Base-by-base conservation (phyloP, 2,113 vertebrate species). In the Columbina picui region DNA sequence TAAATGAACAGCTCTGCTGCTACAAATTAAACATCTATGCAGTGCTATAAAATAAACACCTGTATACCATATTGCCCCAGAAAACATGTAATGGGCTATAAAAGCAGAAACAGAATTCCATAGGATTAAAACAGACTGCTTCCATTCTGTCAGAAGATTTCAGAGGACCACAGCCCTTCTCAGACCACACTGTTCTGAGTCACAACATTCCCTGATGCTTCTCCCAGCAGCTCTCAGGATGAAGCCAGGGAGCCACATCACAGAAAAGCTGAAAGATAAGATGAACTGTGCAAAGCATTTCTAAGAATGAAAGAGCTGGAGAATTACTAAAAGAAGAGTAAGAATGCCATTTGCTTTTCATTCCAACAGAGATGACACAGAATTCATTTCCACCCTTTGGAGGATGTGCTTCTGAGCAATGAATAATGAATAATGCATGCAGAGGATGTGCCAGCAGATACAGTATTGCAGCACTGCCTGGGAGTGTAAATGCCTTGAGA, bases 391-490 rank as follows among this genome's bases (percentile, higher is more conserved):
- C 85, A 91, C 14, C 29, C 57, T 91, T 87, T 69, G 30, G 30
- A 95, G 30, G 36, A 87, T 45, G 15, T 41, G 23, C 80, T 94
- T 85, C 81, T 56, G 55, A 95, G 77, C 36, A 76, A 53, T 27
- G 36, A 87, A 41, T 70, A 88, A 93, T 80, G 8, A 91, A 94
- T 85, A 74, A 93, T 65, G 36, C 38, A 95, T 68, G 39, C 47
- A 94, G 38, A 53, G 18, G 13, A 64, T 82, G 53, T 84, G 68
- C n/a, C 41, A 96, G 29, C 6, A 89, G 39, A 69, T 39, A 80
- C 14, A 76, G 45, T 43, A 56, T 26, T 4, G 2, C 16, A 38
- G 67, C 34, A 77, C 53, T 77, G 41, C 25, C 36, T 17, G 1
- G 32, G 63, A 91, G 32, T 30, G 45, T 59, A 85, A 83, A 85